phyloP scores from a whole-genome alignment of 2,888 invertebrate species.

The Macaria liturata region DNA sequence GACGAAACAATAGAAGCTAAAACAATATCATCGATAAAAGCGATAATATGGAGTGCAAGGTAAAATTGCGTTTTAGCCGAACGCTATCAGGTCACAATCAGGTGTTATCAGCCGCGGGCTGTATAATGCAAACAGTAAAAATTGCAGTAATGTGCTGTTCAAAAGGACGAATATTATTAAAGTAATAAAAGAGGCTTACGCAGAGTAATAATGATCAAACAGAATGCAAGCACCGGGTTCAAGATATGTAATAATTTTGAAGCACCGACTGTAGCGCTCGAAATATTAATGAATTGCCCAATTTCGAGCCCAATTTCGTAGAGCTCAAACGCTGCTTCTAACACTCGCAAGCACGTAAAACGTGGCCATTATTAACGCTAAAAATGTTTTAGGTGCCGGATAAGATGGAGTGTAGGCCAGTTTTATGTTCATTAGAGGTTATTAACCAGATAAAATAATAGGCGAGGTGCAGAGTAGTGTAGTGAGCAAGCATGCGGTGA shows the following conservation, averaged over 20 bases:
- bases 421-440: constrained; percentile 44
- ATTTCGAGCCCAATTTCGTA: constrained; percentile 4
- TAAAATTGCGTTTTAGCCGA: constrained; percentile 32
- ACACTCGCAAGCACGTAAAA: not conserved
- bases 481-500: constrained; percentile 42
- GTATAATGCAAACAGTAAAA: constrained; percentile 20
- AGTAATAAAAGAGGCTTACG: not conserved
- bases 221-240: not conserved
- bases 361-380: constrained; percentile 25
- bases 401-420: constrained; percentile 35
- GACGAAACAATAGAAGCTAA: constrained; percentile 29
- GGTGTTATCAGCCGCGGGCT: constrained; percentile 26
- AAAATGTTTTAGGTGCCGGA: constrained; percentile 36
- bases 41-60: constrained; percentile 36
- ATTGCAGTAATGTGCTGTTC: constrained; percentile 5
- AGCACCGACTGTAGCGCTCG: not conserved
- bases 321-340: constrained; percentile 1
- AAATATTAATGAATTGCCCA: not conserved
- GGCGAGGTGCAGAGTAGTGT: constrained; percentile 26
- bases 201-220: not conserved
- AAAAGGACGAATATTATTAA: not conserved
- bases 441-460: constrained; percentile 51
- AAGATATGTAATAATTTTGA: not conserved
- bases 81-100: constrained; percentile 34
- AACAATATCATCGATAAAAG: constrained; percentile 33